These are phyloP conservation scores for Phoenicopterus ruber DNA, from an alignment of 2,113 vertebrate species.

Conservation along the genomic window DNA sequence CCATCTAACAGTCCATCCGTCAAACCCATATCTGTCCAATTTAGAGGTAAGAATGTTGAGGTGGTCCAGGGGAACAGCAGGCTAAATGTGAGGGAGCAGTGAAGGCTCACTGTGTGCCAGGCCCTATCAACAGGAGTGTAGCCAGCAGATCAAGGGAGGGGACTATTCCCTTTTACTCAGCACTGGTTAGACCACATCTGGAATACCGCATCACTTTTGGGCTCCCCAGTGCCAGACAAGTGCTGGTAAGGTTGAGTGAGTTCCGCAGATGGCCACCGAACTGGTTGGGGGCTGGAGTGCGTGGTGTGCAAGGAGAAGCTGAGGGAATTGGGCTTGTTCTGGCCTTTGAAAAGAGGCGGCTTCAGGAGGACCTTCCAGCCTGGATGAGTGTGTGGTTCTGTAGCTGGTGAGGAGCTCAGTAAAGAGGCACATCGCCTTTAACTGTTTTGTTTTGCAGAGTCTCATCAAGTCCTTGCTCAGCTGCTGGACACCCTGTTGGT, in stretches of 20 bases:
- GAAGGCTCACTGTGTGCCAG: background rate
- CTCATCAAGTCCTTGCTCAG: constrained; percentile 95
- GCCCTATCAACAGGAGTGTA: background rate
- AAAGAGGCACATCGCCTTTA: background rate
- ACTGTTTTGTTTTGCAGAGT: constrained; percentile 76
- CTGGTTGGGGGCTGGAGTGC: background rate
- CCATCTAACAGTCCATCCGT: background rate
- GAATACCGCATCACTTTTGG: background rate
- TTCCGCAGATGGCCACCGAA: background rate
- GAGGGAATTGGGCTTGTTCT: background rate
- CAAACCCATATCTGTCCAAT: background rate
- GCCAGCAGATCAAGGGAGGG: background rate
- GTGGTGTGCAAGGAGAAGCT: background rate
- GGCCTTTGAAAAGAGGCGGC: background rate
- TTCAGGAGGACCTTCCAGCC: background rate
- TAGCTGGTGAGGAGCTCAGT: background rate
- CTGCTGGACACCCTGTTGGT: constrained; percentile 89
- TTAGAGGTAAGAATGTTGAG: background rate
- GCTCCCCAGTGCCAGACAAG: background rate
- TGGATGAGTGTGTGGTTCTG: background rate
- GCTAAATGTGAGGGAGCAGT: background rate
- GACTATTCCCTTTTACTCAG: background rate
- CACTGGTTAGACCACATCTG: background rate
- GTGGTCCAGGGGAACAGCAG: background rate
- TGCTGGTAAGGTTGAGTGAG: background rate